Conservation (phyloP, 1,140 invertebrate genomes). For the Aleiodes sp. region DNA sequence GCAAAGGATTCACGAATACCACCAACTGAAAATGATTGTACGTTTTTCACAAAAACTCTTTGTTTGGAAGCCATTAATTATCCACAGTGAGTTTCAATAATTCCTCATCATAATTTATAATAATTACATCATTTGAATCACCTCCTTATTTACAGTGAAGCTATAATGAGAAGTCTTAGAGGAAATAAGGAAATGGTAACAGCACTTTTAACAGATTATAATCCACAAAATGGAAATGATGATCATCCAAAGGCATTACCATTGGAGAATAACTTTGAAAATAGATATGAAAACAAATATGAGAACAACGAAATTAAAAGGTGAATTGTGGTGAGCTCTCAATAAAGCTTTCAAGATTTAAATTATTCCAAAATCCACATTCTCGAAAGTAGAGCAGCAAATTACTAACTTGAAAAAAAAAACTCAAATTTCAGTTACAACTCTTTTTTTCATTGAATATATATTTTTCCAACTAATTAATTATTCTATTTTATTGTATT, state of each 20-base stretch:
- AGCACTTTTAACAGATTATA: slow-evolving; percentile 75
- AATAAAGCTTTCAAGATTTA: background rate
- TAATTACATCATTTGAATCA: background rate
- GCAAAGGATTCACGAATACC: slow-evolving; percentile 44
- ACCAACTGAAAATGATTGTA: slow-evolving; percentile 68
- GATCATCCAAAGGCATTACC: slow-evolving; percentile 35
- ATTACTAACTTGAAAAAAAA: too few relatives aligned
- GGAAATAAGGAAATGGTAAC: slow-evolving; percentile 75
- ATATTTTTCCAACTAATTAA: background rate
- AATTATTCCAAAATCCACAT: too few relatives aligned
- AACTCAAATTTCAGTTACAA: too few relatives aligned
- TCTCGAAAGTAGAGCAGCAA: too few relatives aligned
- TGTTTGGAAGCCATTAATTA: slow-evolving; percentile 80
- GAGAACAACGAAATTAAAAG: slow-evolving; percentile 63
- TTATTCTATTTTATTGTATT: background rate
- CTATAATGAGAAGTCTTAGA: slow-evolving; percentile 79
- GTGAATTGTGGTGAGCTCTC: slow-evolving; percentile 37
- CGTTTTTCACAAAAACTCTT: slow-evolving; percentile 78
- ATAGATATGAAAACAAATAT: slow-evolving; percentile 52
- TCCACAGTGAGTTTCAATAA: slow-evolving; percentile 82
- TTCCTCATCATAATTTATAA: background rate
- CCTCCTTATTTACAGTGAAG: slow-evolving; percentile 68
- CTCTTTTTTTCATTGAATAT: too few relatives aligned
- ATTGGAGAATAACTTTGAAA: slow-evolving; percentile 44
- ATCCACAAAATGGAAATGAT: slow-evolving; percentile 48